These are phyloP conservation scores for Trinorchestia longiramus DNA, from an alignment of 1,140 invertebrate genomes.

Conservation along the genomic window DNA sequence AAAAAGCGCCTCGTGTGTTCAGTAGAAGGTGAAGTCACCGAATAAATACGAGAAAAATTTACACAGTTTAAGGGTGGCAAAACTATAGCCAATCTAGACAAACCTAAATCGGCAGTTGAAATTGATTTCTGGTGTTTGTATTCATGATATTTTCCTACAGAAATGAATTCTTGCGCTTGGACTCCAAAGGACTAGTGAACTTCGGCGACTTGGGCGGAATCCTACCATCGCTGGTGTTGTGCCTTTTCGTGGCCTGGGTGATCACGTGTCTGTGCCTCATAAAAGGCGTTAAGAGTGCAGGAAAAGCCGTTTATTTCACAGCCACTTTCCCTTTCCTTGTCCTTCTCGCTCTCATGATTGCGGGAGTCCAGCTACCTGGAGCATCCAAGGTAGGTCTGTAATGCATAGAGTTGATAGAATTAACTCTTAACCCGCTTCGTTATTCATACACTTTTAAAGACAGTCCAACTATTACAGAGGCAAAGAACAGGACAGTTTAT, in stretches of 20 bases:
- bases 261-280: constrained; percentile 76
- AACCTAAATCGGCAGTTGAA: no score
- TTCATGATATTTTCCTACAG: constrained; percentile 58
- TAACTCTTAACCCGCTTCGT: not conserved
- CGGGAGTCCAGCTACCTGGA: constrained; percentile 71
- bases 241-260: constrained; percentile 75
- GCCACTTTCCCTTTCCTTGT: constrained; percentile 73
- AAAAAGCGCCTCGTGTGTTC: no score
- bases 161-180: constrained; percentile 67
- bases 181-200: constrained; percentile 60
- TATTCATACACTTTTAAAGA: not conserved
- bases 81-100: no score
- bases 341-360: constrained; percentile 70
- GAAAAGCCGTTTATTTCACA: constrained; percentile 78
- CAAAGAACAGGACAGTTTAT: no score
- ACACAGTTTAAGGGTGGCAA: no score
- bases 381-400: constrained; percentile 70
- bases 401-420: not conserved
- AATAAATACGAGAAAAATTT: no score
- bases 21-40: no score
- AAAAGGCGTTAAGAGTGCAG: constrained; percentile 78
- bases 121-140: not conserved
- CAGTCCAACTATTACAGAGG: no score
- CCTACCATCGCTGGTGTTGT: constrained; percentile 75
- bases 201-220: constrained; percentile 72